phyloP scores from a whole-genome alignment of 2,113 vertebrate species.

The Nannobrachium achirus region DNA sequence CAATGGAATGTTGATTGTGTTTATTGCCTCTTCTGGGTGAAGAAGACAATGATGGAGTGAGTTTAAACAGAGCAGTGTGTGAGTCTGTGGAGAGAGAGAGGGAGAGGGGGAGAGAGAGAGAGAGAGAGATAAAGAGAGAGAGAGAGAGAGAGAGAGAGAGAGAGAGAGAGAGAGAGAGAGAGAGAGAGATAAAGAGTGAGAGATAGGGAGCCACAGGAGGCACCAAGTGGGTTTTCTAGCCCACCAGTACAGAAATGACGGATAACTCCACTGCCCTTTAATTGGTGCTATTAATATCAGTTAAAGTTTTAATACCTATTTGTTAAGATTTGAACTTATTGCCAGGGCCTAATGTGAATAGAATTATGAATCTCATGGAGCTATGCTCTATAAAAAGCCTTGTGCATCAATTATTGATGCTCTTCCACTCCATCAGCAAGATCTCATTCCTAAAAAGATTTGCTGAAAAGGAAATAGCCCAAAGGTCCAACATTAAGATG shows the following conservation, averaged over 20 bases:
- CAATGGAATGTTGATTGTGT: conserved; percentile 16
- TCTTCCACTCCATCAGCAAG: conserved; percentile 75
- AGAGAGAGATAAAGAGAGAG: conserved; percentile 7
- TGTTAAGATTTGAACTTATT: conserved; percentile 78
- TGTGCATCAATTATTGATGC: conserved; percentile 78
- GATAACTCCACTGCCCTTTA: conserved; percentile 71
- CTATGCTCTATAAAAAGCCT: conserved; percentile 81
- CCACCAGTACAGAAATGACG: conserved; percentile 68
- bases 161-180: background rate
- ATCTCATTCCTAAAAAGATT: conserved; percentile 71
- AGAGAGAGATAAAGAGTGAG: conserved; percentile 13
- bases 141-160: background rate
- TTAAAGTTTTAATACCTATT: conserved; percentile 84
- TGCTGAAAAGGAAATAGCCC: conserved; percentile 74
- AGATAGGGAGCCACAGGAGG: conserved; percentile 27
- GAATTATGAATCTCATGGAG: conserved; percentile 79
- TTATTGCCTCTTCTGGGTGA: conserved; percentile 32
- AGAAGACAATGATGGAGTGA: conserved; percentile 40
- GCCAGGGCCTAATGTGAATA: conserved; percentile 69
- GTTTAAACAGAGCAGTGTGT: too few relatives aligned
- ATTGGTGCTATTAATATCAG: conserved; percentile 81
- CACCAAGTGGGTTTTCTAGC: conserved; percentile 53
- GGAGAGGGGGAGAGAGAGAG: too few relatives aligned
- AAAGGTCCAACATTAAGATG: conserved; percentile 75
- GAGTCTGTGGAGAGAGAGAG: too few relatives aligned